phyloP scores from a whole-genome alignment of 2,113 vertebrate genomes.

The Gambusia holbrooki region DNA sequence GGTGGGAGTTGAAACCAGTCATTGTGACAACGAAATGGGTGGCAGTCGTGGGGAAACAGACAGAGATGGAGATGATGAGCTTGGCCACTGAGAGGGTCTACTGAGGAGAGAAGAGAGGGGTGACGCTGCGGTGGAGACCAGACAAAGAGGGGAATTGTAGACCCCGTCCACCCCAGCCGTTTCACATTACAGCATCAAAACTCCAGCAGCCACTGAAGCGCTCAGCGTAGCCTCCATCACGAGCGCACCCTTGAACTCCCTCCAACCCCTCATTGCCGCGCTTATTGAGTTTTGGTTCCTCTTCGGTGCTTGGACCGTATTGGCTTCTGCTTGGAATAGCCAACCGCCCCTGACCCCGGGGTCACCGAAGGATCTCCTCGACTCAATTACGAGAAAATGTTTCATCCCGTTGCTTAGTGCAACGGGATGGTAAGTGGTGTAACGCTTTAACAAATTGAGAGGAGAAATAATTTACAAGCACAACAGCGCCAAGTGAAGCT shows the following conservation, averaged over 20 bases:
- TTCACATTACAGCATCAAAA: constrained; percentile 82
- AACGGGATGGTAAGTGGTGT: constrained; percentile 41
- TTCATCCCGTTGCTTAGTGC: constrained; percentile 10
- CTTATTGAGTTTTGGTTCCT: constrained; percentile 79
- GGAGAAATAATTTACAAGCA: constrained; percentile 39
- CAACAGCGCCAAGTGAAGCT: constrained; percentile 48
- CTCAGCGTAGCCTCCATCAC: constrained; percentile 77
- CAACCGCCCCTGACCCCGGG: constrained; percentile 51
- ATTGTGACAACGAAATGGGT: constrained; percentile 61
- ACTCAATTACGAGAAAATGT: constrained; percentile 55
- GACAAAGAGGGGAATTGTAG: constrained; percentile 79
- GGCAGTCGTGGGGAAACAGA: constrained; percentile 50
- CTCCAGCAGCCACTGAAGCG: constrained; percentile 75
- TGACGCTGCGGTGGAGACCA: constrained; percentile 48
- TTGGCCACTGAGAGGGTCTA: constrained; percentile 53
- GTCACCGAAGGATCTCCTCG: constrained; percentile 45
- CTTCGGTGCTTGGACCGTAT: constrained; percentile 69
- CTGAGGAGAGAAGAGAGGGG: constrained; percentile 57
- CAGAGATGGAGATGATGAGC: constrained; percentile 61
- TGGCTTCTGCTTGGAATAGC: constrained; percentile 43
- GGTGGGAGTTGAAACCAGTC: constrained; percentile 25
- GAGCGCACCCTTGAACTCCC: constrained; percentile 73
- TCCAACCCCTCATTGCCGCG: constrained; percentile 29
- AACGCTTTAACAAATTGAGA: constrained; percentile 32
- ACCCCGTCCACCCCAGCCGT: constrained; percentile 67